Conservation (phyloP, 2,797 vertebrate genomes). For the Muscicapa striata region DNA sequence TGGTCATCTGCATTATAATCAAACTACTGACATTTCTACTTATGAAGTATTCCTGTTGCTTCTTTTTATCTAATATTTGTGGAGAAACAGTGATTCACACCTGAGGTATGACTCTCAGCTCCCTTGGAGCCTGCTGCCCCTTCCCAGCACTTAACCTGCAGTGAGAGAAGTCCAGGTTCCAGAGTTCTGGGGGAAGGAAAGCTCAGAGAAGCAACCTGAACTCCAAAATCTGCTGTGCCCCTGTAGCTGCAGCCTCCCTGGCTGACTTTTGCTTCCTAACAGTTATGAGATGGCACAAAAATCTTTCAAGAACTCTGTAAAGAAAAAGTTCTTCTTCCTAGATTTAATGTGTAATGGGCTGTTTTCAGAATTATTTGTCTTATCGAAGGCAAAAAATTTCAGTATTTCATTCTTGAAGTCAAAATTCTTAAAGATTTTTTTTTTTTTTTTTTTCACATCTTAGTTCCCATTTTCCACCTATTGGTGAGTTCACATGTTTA, state of each 20-base stretch:
- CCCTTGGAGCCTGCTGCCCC: neutral
- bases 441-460: neutral
- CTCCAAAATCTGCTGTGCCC: neutral
- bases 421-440: neutral
- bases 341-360: neutral
- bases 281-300: neutral
- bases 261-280: neutral
- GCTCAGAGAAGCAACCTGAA: neutral
- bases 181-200: neutral
- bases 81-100: neutral
- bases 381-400: neutral
- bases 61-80: neutral
- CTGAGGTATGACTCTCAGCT: neutral
- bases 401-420: neutral
- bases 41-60: neutral
- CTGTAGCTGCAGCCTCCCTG: neutral
- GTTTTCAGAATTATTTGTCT: neutral
- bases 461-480: neutral
- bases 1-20: neutral
- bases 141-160: neutral
- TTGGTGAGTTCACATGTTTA: conserved; percentile 57
- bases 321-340: neutral
- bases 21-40: neutral
- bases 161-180: neutral
- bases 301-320: neutral